Conservation (phyloP, 1,140 invertebrate species). For the Schlechtendalia chinensis region DNA sequence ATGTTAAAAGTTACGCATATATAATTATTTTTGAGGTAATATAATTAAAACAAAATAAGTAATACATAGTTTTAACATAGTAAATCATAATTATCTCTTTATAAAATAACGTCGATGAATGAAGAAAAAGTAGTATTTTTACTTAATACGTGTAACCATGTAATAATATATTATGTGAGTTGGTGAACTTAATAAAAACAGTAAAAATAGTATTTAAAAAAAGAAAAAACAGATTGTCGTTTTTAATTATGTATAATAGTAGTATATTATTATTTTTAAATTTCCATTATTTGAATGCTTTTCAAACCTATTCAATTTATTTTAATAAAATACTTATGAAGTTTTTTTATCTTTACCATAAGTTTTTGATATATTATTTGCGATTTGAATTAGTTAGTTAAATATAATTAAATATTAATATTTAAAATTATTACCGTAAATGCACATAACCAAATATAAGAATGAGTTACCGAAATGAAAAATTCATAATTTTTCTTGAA, state of each 20-base stretch:
- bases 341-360: neutral
- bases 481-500: no score
- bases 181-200: neutral
- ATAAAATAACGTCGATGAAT: no score
- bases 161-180: neutral
- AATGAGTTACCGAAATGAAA: no score
- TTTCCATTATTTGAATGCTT: neutral
- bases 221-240: neutral
- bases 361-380: no score
- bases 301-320: neutral
- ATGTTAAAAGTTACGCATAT: neutral
- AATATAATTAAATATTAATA: no score
- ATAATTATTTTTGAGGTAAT: neutral
- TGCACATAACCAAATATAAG: no score
- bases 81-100: neutral
- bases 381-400: no score
- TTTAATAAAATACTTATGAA: neutral
- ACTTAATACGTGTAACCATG: neutral
- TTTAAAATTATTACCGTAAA: no score
- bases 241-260: neutral
- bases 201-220: neutral
- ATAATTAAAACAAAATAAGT: neutral
- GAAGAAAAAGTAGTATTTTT: constrained; percentile 1
- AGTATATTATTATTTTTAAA: neutral
- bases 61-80: neutral